These are phyloP conservation scores for Synergus itoensis DNA, from an alignment of 2,888 invertebrate species.

Conservation along the genomic window DNA sequence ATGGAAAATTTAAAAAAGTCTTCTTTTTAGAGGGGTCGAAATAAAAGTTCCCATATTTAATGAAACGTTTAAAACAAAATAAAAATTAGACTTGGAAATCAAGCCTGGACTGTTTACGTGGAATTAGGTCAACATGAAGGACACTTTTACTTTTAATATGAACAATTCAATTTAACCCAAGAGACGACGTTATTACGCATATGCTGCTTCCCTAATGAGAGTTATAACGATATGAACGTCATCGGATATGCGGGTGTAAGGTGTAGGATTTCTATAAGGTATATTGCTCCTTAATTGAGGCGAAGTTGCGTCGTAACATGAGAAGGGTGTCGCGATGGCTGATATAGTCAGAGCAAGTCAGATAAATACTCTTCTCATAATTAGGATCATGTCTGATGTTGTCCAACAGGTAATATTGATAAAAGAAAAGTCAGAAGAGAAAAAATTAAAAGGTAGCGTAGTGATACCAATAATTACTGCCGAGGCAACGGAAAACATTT, in stretches of 20 bases:
- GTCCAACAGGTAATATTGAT: slow-evolving; percentile 9
- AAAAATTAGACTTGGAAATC: neutral
- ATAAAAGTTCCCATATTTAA: neutral
- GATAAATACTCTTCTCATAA: slow-evolving; percentile 9
- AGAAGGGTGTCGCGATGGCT: slow-evolving; percentile 4
- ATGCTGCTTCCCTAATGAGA: slow-evolving; percentile 27
- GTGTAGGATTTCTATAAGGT: slow-evolving; percentile 20
- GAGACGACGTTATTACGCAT: neutral
- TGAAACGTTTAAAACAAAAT: neutral
- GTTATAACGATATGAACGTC: neutral
- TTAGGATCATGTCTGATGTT: slow-evolving; percentile 12
- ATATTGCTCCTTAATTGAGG: slow-evolving; percentile 25
- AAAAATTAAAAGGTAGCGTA: neutral
- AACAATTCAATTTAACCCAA: neutral
- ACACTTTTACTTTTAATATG: neutral
- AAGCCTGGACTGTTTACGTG: neutral
- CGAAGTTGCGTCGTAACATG: neutral
- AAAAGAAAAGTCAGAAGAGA: neutral
- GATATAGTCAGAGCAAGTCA: slow-evolving; percentile 17
- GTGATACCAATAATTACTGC: neutral
- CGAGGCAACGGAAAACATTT: neutral
- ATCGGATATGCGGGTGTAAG: neutral
- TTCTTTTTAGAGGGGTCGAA: neutral
- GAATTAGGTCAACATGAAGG: neutral
- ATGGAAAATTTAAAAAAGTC: too few species aligned